Percentiles rank a stretch among this genome's conserved stretches.
These are phyloP conservation scores for Zootermopsis nevadensis DNA, from an alignment of 2,888 invertebrate genomes.

Conservation along the genomic window DNA sequence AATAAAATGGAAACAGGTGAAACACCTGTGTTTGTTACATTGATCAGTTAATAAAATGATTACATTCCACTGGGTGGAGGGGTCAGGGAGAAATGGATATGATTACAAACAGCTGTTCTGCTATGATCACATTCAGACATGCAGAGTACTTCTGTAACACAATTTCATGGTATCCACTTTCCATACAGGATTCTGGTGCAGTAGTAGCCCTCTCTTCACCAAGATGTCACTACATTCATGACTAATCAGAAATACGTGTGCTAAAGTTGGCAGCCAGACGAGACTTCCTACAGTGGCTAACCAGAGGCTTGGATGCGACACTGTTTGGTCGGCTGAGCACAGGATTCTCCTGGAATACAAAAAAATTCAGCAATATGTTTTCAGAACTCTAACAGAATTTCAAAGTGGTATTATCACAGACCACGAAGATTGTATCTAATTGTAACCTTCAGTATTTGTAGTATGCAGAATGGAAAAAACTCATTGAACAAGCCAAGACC, in stretches of 20 bases:
- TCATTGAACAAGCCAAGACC: too few relatives aligned
- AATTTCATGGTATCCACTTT: neutral
- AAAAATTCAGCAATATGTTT: neutral
- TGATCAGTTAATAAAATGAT: neutral
- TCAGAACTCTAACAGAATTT: neutral
- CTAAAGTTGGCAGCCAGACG: slow-evolving; percentile 62
- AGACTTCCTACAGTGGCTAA: slow-evolving; percentile 58
- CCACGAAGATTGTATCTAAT: too few relatives aligned
- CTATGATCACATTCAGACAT: neutral
- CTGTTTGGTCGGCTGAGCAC: slow-evolving; percentile 52
- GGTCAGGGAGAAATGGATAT: neutral
- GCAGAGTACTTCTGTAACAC: neutral
- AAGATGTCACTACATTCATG: neutral
- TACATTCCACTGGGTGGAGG: neutral
- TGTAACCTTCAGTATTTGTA: too few relatives aligned
- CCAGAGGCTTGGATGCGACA: slow-evolving; percentile 41
- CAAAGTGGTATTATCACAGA: too few relatives aligned
- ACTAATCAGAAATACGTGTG: neutral
- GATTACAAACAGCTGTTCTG: neutral
- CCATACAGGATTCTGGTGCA: too few relatives aligned
- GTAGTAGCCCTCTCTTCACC: neutral
- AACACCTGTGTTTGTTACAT: neutral
- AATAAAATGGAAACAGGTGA: neutral
- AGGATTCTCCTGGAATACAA: slow-evolving; percentile 2
- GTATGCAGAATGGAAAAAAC: too few relatives aligned